Percentiles rank a stretch among this genome's conserved stretches.
Conservation (phyloP, 2,113 vertebrate species). For the Perca flavescens region DNA sequence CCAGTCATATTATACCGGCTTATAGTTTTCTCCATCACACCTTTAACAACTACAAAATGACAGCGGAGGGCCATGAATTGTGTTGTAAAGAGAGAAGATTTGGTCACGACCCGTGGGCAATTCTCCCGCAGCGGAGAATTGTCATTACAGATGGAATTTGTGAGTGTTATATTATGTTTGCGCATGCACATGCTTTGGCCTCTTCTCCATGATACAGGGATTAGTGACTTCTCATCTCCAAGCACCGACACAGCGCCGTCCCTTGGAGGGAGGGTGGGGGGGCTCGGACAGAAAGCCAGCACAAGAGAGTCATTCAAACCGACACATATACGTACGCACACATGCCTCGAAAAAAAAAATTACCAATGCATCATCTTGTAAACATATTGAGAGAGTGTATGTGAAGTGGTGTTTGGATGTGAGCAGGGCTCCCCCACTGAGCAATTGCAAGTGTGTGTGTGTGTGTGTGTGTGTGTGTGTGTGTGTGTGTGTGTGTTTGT, state of each 20-base stretch:
- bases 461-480: too few relatives aligned
- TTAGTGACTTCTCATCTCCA: conserved; percentile 32
- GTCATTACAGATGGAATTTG: background rate
- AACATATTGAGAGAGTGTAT: too few relatives aligned
- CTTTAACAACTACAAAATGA: background rate
- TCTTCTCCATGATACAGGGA: conserved; percentile 31
- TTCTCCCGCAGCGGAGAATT: background rate
- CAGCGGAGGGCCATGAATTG: background rate
- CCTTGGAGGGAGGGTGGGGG: background rate
- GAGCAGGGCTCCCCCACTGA: too few relatives aligned
- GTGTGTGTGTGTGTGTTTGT: too few relatives aligned
- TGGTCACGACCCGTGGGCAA: background rate
- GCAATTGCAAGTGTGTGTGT: too few relatives aligned
- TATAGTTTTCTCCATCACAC: background rate
- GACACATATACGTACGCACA: too few relatives aligned
- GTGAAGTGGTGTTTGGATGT: too few relatives aligned
- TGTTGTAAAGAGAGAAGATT: background rate
- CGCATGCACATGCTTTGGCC: background rate
- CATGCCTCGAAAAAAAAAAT: too few relatives aligned
- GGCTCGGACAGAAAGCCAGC: conserved; percentile 17
- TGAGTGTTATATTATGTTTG: background rate
- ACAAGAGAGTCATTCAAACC: conserved; percentile 31
- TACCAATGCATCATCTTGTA: too few relatives aligned
- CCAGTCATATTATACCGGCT: background rate
- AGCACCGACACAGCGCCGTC: conserved; percentile 30